Conservation (phyloP, 30 jellyfish, hydroid and myxozoan genomes). For the Chironex yamaguchii region DNA sequence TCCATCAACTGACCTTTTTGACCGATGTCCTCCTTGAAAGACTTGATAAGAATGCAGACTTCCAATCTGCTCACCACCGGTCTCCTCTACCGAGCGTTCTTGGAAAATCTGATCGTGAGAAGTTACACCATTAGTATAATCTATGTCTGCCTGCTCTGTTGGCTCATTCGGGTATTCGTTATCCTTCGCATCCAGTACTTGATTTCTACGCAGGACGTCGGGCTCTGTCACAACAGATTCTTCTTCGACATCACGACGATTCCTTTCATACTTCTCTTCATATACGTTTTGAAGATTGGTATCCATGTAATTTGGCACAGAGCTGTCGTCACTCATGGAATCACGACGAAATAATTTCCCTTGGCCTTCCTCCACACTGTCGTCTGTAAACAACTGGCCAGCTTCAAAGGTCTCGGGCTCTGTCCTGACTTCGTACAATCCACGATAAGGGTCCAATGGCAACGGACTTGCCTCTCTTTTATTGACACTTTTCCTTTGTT, state of each 20-base stretch:
- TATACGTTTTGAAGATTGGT: background rate
- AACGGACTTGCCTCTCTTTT: no score
- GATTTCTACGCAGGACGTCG: background rate
- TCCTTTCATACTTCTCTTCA: background rate
- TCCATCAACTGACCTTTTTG: background rate
- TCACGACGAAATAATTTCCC: background rate
- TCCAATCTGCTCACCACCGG: background rate
- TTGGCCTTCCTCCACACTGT: background rate
- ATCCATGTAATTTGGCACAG: background rate
- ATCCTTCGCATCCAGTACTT: background rate
- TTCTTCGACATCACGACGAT: background rate
- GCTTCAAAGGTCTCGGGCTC: no score
- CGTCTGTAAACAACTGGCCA: no score
- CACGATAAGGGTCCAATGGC: no score
- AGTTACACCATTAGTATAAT: background rate
- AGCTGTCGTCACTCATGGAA: background rate
- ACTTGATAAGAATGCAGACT: background rate
- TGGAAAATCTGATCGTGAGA: background rate
- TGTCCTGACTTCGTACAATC: no score
- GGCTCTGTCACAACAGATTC: no score
- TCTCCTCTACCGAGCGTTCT: slow-evolving; percentile 10
- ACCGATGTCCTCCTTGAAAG: background rate
- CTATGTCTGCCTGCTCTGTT: background rate
- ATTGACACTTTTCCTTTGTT: no score
- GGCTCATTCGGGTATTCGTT: background rate